Base-by-base conservation (phyloP, 1,140 invertebrate genomes). In the Zeugodacus cucurbitae region DNA sequence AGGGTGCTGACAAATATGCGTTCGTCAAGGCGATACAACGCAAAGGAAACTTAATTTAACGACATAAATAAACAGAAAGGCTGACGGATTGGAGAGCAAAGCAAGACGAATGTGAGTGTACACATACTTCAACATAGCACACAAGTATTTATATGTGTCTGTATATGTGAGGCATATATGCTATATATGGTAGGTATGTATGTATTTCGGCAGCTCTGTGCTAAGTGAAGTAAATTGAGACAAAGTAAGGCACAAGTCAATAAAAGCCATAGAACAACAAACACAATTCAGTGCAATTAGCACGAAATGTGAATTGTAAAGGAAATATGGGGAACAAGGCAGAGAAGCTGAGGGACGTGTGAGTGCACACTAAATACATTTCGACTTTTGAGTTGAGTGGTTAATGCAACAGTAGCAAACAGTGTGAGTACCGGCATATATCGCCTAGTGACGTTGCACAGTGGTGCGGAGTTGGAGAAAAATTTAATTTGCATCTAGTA, bases 171-270 rank as follows among this genome's bases (percentile, higher is more conserved):
- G n/a, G n/a, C n/a, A n/a, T n/a, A n/a, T n/a, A n/a, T n/a, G n/a
- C n/a, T n/a, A n/a, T 62, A 26, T 58, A 26, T 62, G 11, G n/a
- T 26, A 26, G 0, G 17, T 26, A 62, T 62, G n/a, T 62, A 62
- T 14, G 26, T 22, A 1, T 10, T 62, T 62, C 26, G 58, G 32
- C 29, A 3, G 26, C 67, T 41, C 34, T 37, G 44, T 7, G 74
- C n/a, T 48, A 44, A 48, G 41, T 82, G 41, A 82, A 82, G 41
- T 82, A 82, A 82, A 82, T 82, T 82, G 41, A 82, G 44, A 48
- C 74, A 82, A 82, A 82, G 74, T 48, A 82, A 82, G n/a, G 41
- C 37, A 82, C 74, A 54, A 48, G 20, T 82, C 74, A 82, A 82
- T 82, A 48, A 48, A 82, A 82, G 74, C 41, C 74, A 82, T 44